phyloP scores from a whole-genome alignment of 2,797 vertebrate genomes.

The Tragelaphus oryx region DNA sequence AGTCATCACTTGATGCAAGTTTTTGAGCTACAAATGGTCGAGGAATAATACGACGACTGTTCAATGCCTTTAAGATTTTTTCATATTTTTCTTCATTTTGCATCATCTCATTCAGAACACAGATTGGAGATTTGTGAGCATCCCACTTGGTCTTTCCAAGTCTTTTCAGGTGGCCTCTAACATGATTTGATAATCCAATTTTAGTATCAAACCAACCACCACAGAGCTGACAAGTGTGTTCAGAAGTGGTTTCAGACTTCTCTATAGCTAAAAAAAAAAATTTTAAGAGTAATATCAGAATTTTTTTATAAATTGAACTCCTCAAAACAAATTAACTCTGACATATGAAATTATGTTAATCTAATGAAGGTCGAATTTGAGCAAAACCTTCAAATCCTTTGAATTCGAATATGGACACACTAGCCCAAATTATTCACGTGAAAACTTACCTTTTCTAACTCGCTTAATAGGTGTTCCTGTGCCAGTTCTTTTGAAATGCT shows the following conservation, averaged over 20 bases:
- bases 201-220: slow-evolving; percentile 97
- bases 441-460: slow-evolving; percentile 91
- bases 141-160: slow-evolving; percentile 92
- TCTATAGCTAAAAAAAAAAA: slow-evolving; percentile 85
- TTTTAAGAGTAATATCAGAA: slow-evolving; percentile 66
- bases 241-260: slow-evolving; percentile 89
- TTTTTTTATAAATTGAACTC: slow-evolving; percentile 30
- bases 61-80: slow-evolving; percentile 92
- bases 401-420: slow-evolving; percentile 9
- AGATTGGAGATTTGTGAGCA: slow-evolving; percentile 93
- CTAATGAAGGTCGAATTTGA: slow-evolving; percentile 52
- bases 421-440: neutral
- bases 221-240: slow-evolving; percentile 95
- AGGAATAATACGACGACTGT: slow-evolving; percentile 90
- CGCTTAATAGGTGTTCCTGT: slow-evolving; percentile 86
- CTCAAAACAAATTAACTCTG: slow-evolving; percentile 54
- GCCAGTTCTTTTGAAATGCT: slow-evolving; percentile 91
- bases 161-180: slow-evolving; percentile 97
- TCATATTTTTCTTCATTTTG: slow-evolving; percentile 96
- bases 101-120: slow-evolving; percentile 96
- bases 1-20: slow-evolving; percentile 85
- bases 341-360: slow-evolving; percentile 39
- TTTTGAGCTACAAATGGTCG: slow-evolving; percentile 88
- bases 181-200: slow-evolving; percentile 98
- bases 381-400: slow-evolving; percentile 45